A percentile compares a stretch with the other conserved stretches of the same genome.
These are phyloP conservation scores for Euphonia xanthogaster DNA, from an alignment of 2,797 vertebrate genomes.

Conservation along the genomic window DNA sequence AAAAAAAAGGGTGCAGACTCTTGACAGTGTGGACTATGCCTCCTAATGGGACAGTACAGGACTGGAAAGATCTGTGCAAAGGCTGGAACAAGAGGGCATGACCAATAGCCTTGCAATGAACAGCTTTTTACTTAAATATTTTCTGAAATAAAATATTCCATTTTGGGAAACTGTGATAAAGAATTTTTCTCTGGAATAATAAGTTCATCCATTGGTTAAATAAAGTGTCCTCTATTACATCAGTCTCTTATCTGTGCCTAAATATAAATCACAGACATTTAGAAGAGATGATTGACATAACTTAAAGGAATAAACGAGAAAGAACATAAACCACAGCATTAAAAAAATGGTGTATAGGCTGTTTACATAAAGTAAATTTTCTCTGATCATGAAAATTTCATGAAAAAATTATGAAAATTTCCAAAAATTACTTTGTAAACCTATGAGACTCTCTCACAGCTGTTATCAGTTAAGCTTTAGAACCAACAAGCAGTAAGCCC, in stretches of 20 bases:
- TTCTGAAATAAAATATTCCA: rapidly evolving
- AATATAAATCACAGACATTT: background rate
- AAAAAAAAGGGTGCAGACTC: background rate
- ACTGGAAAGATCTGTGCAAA: background rate
- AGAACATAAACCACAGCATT: background rate
- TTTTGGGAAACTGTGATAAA: background rate
- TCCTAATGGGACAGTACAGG: background rate
- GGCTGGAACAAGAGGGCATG: background rate
- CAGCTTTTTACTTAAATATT: background rate
- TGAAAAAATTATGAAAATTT: background rate
- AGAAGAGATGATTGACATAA: background rate
- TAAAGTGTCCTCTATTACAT: background rate
- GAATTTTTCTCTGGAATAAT: background rate
- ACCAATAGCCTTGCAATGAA: background rate
- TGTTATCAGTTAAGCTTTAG: background rate
- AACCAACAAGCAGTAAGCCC: background rate
- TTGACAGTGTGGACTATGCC: background rate
- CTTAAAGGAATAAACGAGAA: background rate
- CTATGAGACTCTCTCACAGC: background rate
- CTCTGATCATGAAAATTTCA: background rate
- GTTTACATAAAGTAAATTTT: background rate
- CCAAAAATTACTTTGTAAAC: background rate
- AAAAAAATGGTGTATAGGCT: background rate
- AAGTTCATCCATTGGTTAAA: background rate
- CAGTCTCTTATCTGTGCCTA: background rate